Evolutionary conservation across 2,797 vertebrate genomes (phyloP).

Genomic region (Labeo calbasu): DNA sequence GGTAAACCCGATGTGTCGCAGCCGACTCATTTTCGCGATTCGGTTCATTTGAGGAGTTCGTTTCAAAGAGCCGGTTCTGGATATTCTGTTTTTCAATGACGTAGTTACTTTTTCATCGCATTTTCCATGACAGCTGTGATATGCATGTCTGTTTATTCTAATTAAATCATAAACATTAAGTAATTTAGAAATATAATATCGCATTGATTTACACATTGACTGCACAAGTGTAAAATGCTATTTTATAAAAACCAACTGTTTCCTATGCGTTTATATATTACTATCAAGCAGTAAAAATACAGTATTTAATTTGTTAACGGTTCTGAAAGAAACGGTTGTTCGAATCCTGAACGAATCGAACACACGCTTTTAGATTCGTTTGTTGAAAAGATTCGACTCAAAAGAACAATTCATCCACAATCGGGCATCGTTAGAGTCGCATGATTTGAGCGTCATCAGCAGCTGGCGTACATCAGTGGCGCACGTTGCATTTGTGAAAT

Average conservation of each 20-base stretch:
- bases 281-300: neutral
- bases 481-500: constrained; percentile 60
- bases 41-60: neutral
- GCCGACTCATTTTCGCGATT: neutral
- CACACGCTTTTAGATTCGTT: neutral
- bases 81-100: neutral
- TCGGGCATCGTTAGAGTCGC: constrained; percentile 64
- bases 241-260: neutral
- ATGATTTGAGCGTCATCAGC: constrained; percentile 63
- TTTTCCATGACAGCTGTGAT: neutral
- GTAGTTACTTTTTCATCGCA: neutral
- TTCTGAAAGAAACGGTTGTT: neutral
- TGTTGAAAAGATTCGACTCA: neutral
- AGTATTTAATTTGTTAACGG: neutral
- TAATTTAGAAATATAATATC: neutral
- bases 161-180: neutral
- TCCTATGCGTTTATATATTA: neutral
- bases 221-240: neutral
- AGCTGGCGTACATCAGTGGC: constrained; percentile 47
- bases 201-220: neutral
- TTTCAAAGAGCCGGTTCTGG: neutral
- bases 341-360: neutral
- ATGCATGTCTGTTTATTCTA: neutral
- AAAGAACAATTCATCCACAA: neutral
- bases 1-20: neutral